These are phyloP conservation scores for Pygoscelis antarcticus DNA, from an alignment of 2,113 vertebrate genomes.

Conservation along the genomic window DNA sequence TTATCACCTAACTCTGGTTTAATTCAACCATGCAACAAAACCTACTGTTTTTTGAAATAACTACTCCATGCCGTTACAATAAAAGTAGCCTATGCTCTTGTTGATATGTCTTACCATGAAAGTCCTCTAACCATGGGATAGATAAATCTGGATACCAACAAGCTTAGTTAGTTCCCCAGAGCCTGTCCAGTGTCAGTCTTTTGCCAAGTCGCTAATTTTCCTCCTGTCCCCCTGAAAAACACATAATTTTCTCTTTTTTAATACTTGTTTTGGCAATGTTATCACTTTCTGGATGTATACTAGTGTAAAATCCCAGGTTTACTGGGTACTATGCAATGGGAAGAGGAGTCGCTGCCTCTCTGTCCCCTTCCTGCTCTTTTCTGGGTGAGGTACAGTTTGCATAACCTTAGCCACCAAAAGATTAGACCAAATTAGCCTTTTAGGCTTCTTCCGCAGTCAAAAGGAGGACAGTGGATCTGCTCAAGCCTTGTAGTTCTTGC, in stretches of 20 bases:
- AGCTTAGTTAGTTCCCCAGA: not conserved
- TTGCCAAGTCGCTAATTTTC: not conserved
- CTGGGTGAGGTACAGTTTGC: not conserved
- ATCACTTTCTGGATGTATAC: not conserved
- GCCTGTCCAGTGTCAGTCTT: not conserved
- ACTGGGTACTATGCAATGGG: not conserved
- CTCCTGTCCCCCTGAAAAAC: not conserved
- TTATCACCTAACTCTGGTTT: not conserved
- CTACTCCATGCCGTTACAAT: fast-evolving
- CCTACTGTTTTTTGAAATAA: not conserved
- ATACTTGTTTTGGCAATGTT: not conserved
- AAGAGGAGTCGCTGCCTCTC: not conserved
- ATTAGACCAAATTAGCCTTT: not conserved
- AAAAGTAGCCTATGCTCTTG: not conserved
- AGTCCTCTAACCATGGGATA: not conserved
- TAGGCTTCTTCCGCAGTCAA: not conserved
- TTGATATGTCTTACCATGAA: not conserved
- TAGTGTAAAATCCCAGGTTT: not conserved
- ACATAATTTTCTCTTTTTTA: not conserved
- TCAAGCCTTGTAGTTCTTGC: not conserved
- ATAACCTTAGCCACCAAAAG: not conserved
- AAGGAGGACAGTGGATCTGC: not conserved
- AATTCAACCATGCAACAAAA: not conserved
- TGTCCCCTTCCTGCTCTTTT: not conserved
- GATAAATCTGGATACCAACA: not conserved